A percentile compares a stretch with the other conserved stretches of the same genome.
Conservation (phyloP, 2,797 vertebrate species). For the Gorsachius magnificus region DNA sequence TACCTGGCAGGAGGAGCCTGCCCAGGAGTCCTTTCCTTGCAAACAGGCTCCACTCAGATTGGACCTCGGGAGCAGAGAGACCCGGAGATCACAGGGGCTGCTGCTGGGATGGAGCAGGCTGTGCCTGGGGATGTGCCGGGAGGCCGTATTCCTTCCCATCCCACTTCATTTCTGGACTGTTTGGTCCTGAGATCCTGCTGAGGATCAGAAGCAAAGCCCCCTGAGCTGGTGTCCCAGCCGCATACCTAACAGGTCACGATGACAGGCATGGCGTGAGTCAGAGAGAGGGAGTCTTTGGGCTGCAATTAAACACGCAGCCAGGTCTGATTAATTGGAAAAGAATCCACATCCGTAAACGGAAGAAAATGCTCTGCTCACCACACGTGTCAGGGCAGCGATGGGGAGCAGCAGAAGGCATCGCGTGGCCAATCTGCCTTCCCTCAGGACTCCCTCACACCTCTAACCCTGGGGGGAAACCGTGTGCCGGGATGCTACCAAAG, state of each 20-base stretch:
- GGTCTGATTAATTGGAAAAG: conserved; percentile 11
- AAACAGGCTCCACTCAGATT: neutral
- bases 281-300: neutral
- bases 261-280: neutral
- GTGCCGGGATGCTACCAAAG: neutral
- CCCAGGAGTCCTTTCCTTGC: neutral
- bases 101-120: neutral
- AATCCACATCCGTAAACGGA: neutral
- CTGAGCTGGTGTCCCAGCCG: neutral
- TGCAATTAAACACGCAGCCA: neutral
- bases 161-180: neutral
- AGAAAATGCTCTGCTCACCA: neutral
- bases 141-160: neutral
- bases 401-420: neutral
- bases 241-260: neutral
- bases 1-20: neutral
- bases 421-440: neutral
- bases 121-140: accelerated
- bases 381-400: neutral
- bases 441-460: neutral
- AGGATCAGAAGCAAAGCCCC: neutral
- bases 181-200: neutral
- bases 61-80: neutral
- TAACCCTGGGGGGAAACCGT: neutral
- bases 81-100: accelerated